Conservation (phyloP, 2,113 vertebrate genomes). For the Myrmecobius fasciatus region DNA sequence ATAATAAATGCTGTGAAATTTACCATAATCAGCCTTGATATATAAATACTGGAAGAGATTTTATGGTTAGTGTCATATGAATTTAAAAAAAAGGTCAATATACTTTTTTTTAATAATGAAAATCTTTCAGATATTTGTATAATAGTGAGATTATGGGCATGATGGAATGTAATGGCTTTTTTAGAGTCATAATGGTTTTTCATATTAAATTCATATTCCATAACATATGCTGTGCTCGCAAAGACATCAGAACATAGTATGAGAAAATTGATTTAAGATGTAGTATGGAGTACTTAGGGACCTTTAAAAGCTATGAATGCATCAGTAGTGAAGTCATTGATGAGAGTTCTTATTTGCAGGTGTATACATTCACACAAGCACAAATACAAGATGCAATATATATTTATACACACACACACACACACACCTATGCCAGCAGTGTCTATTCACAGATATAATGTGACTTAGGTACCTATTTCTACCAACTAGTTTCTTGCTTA, state of each 20-base stretch:
- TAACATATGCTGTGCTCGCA: background rate
- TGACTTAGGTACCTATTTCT: conserved; percentile 9
- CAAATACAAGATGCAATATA: background rate
- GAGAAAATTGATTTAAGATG: background rate
- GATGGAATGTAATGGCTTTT: background rate
- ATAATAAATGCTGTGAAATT: background rate
- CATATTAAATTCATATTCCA: background rate
- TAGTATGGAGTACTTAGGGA: conserved; percentile 7
- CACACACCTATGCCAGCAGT: background rate
- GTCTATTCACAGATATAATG: background rate
- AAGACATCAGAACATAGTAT: background rate
- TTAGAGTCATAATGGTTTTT: conserved; percentile 15
- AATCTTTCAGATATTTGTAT: conserved; percentile 34
- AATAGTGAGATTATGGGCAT: conserved; percentile 13
- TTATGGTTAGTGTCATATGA: conserved; percentile 1
- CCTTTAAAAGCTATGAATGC: conserved; percentile 20
- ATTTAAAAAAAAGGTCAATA: conserved; percentile 37
- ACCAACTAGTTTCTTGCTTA: conserved; percentile 55
- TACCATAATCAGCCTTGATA: background rate
- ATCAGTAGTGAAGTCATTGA: conserved; percentile 14
- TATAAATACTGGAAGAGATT: background rate
- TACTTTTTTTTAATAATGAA: background rate
- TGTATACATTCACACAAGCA: background rate
- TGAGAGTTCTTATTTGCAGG: conserved; percentile 9
- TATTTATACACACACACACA: conserved; percentile 51